phyloP scores from a whole-genome alignment of 2,113 vertebrate genomes.

The Platanista minor region DNA sequence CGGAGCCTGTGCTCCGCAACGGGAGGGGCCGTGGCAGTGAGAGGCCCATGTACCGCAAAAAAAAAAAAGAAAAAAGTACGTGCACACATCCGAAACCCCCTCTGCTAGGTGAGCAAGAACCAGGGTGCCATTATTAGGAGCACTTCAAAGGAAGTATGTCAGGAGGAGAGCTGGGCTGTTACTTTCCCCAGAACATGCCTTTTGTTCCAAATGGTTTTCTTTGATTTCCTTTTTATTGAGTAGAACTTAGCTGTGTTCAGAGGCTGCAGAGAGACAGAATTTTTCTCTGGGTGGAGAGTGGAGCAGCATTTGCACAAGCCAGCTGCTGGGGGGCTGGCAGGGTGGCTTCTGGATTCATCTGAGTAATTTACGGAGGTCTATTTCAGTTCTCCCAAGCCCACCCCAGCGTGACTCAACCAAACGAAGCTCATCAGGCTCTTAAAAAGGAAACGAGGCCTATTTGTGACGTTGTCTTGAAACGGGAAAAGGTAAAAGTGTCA shows the following conservation, averaged over 20 bases:
- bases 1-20: too few species aligned
- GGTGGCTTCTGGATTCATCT: neutral
- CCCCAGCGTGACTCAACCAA: neutral
- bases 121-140: neutral
- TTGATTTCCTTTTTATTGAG: constrained; percentile 57
- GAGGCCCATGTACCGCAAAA: too few species aligned
- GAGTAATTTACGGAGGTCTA: constrained; percentile 46
- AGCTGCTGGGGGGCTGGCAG: neutral
- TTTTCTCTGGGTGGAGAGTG: neutral
- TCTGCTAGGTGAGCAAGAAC: neutral
- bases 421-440: neutral
- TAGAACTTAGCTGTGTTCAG: neutral
- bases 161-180: neutral
- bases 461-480: neutral
- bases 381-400: constrained; percentile 32
- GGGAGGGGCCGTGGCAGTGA: too few species aligned
- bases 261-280: neutral
- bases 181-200: constrained; percentile 28
- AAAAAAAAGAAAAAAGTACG: too few species aligned
- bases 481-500: neutral
- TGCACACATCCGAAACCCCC: neutral
- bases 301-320: neutral
- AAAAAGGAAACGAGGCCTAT: constrained; percentile 24
- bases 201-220: constrained; percentile 48
- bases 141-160: neutral